Evolutionary conservation across 2,113 vertebrate genomes (phyloP).

Genomic region (Zonotrichia leucophrys): DNA sequence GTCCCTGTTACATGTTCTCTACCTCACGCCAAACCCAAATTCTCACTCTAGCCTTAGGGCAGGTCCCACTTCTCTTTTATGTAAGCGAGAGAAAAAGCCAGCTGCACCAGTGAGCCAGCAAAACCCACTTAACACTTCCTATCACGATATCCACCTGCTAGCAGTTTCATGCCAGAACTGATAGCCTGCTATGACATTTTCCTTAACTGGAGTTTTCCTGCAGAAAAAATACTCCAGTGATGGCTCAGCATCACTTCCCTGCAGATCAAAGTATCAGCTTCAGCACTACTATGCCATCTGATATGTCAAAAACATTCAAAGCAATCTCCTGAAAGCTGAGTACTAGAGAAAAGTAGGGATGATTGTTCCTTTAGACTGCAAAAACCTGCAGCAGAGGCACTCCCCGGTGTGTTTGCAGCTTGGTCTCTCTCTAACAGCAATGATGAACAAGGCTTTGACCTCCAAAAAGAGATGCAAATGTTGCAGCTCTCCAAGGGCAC

Average conservation of each 20-base stretch:
- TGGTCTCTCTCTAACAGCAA: neutral
- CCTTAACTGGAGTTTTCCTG: neutral
- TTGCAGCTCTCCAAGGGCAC: neutral
- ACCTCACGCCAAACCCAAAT: neutral
- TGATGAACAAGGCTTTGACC: neutral
- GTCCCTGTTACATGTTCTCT: neutral
- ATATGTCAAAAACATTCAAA: neutral
- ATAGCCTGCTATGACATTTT: constrained; percentile 11
- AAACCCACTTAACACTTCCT: constrained; percentile 3
- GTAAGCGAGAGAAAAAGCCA: neutral
- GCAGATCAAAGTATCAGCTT: neutral
- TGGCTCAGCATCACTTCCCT: neutral
- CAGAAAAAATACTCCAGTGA: constrained; percentile 1
- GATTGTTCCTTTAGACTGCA: neutral
- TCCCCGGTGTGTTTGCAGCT: neutral
- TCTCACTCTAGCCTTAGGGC: neutral
- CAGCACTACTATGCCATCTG: neutral
- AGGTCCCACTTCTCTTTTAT: neutral
- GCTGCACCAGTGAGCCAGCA: neutral
- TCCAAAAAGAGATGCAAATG: neutral
- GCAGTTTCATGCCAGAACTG: constrained; percentile 12
- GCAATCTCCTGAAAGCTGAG: neutral
- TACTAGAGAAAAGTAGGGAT: neutral
- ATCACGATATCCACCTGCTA: neutral
- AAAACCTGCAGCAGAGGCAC: neutral